Evolutionary conservation across 2,888 invertebrate genomes (phyloP), one percentile per base, ranked within the genome.

Genomic region (Cheiracanthium punctorium): DNA sequence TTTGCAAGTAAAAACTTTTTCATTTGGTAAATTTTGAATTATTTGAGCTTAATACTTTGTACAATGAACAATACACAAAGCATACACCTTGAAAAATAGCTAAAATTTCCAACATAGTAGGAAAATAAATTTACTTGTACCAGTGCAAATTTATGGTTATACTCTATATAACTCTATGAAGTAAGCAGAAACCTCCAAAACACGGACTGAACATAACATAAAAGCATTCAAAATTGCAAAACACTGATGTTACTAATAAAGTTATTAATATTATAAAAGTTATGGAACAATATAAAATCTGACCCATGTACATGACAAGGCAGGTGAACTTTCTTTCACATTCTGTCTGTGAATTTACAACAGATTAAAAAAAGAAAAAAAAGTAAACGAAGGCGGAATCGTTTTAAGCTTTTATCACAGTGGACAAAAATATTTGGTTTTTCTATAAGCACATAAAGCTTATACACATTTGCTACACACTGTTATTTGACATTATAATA

Each of bases 381-480:
- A 32, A 52, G 67, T 72, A 69, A 73, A 28, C 10, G 30, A 64
- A 75, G 48, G 72, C 64, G 4, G 33, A 80, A 77, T 64, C 33
- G 43, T 71, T 69, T 65, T 32, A 84, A 82, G 82, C 79, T 58
- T 79, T 72, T 84, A 84, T 84, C 84, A 84, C 84, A 84, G 84
- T 79, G 67, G 84, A 76, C 74, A 79, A 79, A 82, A 82, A 67
- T 79, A 74, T 79, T 84, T 84, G 77, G 79, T 73, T 67, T 74
- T 43, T 17, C 41, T 24, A 73, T n/a, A 73, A 80, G 75, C 82
- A 82, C 29, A 74, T 29, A 69, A 20, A 20, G 32, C 69, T 69
- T 33, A 70, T 58, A 71, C n/a, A 58, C 64, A 43, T 12, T 43
- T 80, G 48, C 65, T 64, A 73, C 29, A 48, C 73, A 52, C 17